A percentile compares a stretch with the other conserved stretches of the same genome.
These are phyloP conservation scores for Orthosia gothica DNA, from an alignment of 2,888 invertebrate species.

Conservation along the genomic window DNA sequence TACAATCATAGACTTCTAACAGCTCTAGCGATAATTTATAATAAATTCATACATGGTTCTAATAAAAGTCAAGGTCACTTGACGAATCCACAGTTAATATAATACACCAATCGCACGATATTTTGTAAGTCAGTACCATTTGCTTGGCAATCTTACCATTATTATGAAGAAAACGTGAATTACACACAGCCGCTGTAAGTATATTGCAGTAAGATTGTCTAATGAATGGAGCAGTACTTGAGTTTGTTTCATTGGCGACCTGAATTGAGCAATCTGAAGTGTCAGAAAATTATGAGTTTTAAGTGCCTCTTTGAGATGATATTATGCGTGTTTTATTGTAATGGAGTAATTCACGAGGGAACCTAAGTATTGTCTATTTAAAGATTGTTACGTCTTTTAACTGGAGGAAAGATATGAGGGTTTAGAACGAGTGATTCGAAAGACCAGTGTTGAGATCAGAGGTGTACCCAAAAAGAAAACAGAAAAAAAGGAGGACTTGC, in stretches of 20 bases:
- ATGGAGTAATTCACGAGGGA: neutral
- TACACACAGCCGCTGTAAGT: slow-evolving; percentile 49
- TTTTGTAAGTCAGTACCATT: slow-evolving; percentile 50
- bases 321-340: neutral
- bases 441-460: no score
- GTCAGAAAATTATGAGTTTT: slow-evolving; percentile 1
- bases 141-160: slow-evolving; percentile 22
- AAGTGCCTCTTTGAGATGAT: neutral
- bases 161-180: slow-evolving; percentile 57
- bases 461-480: no score
- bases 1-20: slow-evolving; percentile 11
- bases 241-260: slow-evolving; percentile 21
- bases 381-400: no score
- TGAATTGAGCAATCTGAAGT: slow-evolving; percentile 1
- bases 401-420: no score
- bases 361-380: neutral
- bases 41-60: slow-evolving; percentile 24
- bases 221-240: slow-evolving; percentile 22
- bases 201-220: slow-evolving; percentile 44
- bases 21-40: neutral
- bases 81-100: neutral
- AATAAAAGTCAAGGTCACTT: slow-evolving; percentile 57
- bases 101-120: slow-evolving; percentile 40
- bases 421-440: no score
- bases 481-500: no score